Conservation (phyloP, 2,888 invertebrate species). For the Ectemnius cavifrons region DNA sequence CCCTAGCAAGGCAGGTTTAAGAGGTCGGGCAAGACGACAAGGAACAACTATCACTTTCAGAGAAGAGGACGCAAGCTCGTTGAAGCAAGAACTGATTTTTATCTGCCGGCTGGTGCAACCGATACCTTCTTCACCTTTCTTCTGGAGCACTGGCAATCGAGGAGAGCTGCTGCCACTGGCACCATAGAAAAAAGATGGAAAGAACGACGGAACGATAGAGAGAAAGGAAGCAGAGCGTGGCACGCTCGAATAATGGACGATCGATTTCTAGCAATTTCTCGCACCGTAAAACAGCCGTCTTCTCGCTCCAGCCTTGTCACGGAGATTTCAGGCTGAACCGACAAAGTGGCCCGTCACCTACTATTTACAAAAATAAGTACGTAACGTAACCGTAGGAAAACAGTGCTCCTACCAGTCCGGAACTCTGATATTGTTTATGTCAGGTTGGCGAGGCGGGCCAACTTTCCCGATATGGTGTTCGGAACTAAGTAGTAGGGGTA, state of each 20-base stretch:
- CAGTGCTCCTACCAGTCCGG: too few relatives aligned
- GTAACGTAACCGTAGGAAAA: too few relatives aligned
- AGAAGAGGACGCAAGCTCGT: constrained; percentile 4
- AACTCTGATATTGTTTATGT: too few relatives aligned
- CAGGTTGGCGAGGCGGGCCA: too few relatives aligned
- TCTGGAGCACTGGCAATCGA: constrained; percentile 11
- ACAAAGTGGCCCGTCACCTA: too few relatives aligned
- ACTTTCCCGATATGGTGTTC: too few relatives aligned
- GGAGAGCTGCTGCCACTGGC: constrained; percentile 12
- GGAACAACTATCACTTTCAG: background rate
- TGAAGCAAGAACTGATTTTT: constrained; percentile 43
- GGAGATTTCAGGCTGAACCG: too few relatives aligned
- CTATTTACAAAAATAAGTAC: too few relatives aligned
- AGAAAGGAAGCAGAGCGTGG: constrained; percentile 55
- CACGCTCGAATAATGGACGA: constrained; percentile 60
- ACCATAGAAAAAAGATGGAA: constrained; percentile 6
- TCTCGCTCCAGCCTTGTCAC: constrained; percentile 46
- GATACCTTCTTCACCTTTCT: constrained; percentile 39
- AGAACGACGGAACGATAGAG: constrained; percentile 31
- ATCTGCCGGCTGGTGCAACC: constrained; percentile 43
- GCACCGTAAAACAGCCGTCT: constrained; percentile 63
- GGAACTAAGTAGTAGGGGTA: too few relatives aligned
- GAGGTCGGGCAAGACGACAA: constrained; percentile 2
- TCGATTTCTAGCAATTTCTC: constrained; percentile 58
- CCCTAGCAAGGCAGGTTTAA: background rate